Percentiles rank a stretch among this genome's conserved stretches.
Evolutionary conservation across 2,113 vertebrate genomes (phyloP).

Genomic region (Struthidea cinerea): DNA sequence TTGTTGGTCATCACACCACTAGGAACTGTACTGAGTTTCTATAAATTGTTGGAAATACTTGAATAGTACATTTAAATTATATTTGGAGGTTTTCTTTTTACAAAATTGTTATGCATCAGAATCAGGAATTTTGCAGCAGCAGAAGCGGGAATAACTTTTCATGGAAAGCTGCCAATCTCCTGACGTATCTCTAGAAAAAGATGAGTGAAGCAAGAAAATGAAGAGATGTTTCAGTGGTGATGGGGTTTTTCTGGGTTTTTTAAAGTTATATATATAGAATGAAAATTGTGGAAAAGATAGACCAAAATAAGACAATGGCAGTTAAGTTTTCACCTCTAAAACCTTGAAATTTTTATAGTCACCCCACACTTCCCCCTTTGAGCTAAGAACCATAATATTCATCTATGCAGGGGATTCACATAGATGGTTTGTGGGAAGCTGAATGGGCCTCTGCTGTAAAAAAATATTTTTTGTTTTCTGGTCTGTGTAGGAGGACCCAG

Average conservation of each 20-base stretch:
- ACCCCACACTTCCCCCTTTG: fast-evolving
- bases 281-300: background rate
- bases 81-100: background rate
- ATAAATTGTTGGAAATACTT: background rate
- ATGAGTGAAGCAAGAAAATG: background rate
- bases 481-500: background rate
- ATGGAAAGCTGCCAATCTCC: background rate
- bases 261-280: background rate
- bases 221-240: background rate
- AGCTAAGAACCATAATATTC: background rate
- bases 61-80: background rate
- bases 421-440: background rate
- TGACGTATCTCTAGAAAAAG: background rate
- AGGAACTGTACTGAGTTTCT: background rate
- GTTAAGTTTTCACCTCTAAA: background rate
- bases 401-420: background rate
- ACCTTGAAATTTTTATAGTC: background rate
- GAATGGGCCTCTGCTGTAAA: background rate
- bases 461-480: background rate
- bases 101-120: background rate
- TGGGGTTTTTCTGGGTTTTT: background rate
- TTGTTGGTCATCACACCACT: background rate
- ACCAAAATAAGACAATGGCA: background rate
- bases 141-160: background rate
- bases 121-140: background rate